Evolutionary conservation across 2,888 invertebrate genomes (phyloP), one percentile per base, ranked within the genome.

Genomic region (Drosophila algonquin): DNA sequence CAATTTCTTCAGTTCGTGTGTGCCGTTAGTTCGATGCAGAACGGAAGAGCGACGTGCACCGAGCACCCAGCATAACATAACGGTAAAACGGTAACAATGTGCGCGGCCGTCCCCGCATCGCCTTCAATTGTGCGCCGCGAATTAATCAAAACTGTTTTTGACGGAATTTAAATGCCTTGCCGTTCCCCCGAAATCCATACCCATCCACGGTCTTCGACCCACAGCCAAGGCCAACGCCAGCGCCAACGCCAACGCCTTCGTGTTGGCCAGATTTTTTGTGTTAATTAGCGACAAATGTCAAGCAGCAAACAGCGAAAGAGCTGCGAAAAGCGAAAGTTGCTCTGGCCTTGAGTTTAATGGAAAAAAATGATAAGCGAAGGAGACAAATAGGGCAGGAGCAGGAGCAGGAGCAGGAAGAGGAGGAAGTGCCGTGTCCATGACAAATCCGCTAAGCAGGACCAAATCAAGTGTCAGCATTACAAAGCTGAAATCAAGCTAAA

Each of bases 21-120:
- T 65, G 67, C 55, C 67, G 72, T 85, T 87, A 89, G 83, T 83
- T 87, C 75, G 89, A 69, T 87, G 87, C 81, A 74, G 83, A 87
- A 74, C 84, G 74, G 76, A 81, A 50, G 80, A 82, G 63, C 53
- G 61, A 68, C 61, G 45, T 3, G 48, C 9, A 67, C 10, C 16
- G 47, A 18, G 24, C 51, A 45, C 12, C 50, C 32, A 14, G 30
- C 44, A 27, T 52, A 47, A 35, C 40, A 52, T 18, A 27, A 53
- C 70, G 58, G 57, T 54, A 46, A 63, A 21, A 63, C 61, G 27
- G 27, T 7, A 27, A 30, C 30, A 30, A 2, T 70, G 70, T 81
- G 79, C 68, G 71, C 73, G 82, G 48, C 70, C 52, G 63, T 72
- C 58, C 67, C 67, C 50, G 2, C 2, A 7, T n/a, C 63, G 58